A percentile compares a stretch with the other conserved stretches of the same genome.
These are phyloP conservation scores for Campoletis raptor DNA, from an alignment of 2,888 invertebrate species.

Conservation along the genomic window DNA sequence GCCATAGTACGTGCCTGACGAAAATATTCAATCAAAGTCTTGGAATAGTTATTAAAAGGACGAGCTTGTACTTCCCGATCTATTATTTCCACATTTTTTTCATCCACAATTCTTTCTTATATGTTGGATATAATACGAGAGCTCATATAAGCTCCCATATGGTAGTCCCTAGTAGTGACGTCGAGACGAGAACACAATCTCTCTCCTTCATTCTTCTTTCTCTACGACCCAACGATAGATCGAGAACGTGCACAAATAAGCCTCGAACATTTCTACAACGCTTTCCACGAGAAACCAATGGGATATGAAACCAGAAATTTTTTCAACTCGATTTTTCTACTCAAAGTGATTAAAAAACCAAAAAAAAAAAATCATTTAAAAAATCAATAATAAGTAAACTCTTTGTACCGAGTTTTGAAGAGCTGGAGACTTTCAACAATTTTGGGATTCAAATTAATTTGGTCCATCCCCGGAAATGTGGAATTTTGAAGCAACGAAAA, in stretches of 20 bases:
- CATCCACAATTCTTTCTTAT: constrained; percentile 18
- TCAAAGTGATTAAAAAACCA: neutral
- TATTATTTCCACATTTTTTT: constrained; percentile 41
- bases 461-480: neutral
- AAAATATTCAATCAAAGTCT: constrained; percentile 27
- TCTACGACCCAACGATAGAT: constrained; percentile 1
- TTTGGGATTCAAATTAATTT: neutral
- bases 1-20: neutral
- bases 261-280: neutral
- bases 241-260: constrained; percentile 16
- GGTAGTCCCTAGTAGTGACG: neutral
- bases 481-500: neutral
- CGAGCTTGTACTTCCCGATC: constrained; percentile 8
- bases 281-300: neutral
- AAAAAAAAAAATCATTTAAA: neutral
- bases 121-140: constrained; percentile 52
- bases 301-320: neutral
- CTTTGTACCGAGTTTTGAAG: neutral
- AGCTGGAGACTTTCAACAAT: neutral
- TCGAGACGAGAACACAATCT: constrained; percentile 25
- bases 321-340: neutral
- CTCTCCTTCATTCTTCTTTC: neutral
- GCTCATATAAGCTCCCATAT: constrained; percentile 9
- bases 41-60: constrained; percentile 47
- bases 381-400: neutral